Conservation (phyloP, 2,797 vertebrate species). For the Myotis daubentonii region DNA sequence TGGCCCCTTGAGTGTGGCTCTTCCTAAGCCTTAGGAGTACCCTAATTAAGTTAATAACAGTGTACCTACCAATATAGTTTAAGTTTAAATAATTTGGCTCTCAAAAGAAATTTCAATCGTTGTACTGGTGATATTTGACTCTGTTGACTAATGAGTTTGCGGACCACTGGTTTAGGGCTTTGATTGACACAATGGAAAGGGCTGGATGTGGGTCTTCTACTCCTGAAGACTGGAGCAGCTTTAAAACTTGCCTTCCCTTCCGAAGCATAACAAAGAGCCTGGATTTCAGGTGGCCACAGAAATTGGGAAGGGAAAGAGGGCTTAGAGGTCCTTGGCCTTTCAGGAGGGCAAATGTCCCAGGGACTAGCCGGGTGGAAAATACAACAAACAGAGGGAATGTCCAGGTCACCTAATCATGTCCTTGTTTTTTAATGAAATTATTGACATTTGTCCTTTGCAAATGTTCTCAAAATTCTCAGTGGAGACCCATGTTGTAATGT, state of each 20-base stretch:
- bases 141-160: too few species aligned
- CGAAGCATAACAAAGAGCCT: background rate
- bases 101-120: too few species aligned
- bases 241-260: background rate
- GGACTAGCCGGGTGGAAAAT: slow-evolving; percentile 10
- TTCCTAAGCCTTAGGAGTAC: too few species aligned
- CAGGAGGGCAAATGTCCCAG: background rate
- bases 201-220: background rate
- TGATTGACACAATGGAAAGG: background rate
- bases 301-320: background rate
- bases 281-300: background rate
- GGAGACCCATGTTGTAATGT: slow-evolving; percentile 19
- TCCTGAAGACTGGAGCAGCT: background rate
- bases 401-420: slow-evolving; percentile 1
- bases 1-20: too few species aligned
- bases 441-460: slow-evolving; percentile 55
- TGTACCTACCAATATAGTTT: too few species aligned
- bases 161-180: background rate
- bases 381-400: background rate
- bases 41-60: too few species aligned
- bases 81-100: too few species aligned
- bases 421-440: slow-evolving; percentile 54
- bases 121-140: too few species aligned
- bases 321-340: background rate
- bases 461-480: slow-evolving; percentile 25